These are phyloP conservation scores for Amia ocellicauda DNA, from an alignment of 2,113 vertebrate species.

Conservation along the genomic window DNA sequence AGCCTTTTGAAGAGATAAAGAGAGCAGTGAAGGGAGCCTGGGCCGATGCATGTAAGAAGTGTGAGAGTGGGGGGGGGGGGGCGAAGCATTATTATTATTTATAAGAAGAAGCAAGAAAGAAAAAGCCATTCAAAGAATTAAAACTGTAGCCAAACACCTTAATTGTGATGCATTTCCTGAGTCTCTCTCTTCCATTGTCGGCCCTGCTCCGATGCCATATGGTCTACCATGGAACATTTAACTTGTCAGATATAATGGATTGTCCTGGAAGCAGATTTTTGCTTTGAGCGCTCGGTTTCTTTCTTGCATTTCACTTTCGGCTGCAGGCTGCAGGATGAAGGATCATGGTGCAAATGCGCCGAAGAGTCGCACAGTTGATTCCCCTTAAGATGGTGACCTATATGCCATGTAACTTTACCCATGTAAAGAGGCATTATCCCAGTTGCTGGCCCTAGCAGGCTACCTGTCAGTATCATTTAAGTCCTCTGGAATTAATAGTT, in stretches of 20 bases:
- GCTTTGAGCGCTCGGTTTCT: constrained; percentile 78
- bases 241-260: constrained; percentile 91
- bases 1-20: background rate
- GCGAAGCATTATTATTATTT: constrained; percentile 6
- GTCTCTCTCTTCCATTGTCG: constrained; percentile 62
- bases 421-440: constrained; percentile 64
- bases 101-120: constrained; percentile 28
- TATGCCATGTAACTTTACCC: constrained; percentile 62
- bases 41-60: background rate
- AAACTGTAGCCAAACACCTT: constrained; percentile 74
- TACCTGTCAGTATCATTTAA: constrained; percentile 64
- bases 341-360: constrained; percentile 62
- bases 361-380: constrained; percentile 55
- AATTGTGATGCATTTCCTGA: constrained; percentile 84
- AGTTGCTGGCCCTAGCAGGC: constrained; percentile 60
- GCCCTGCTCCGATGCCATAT: constrained; percentile 78
- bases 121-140: constrained; percentile 58
- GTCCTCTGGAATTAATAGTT: constrained; percentile 58
- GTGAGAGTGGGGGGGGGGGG: background rate
- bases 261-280: constrained; percentile 83
- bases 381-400: constrained; percentile 69
- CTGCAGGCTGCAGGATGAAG: constrained; percentile 72
- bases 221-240: constrained; percentile 87
- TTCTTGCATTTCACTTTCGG: constrained; percentile 65
- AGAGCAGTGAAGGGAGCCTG: background rate